Evolutionary conservation across 2,797 vertebrate species (phyloP).

Genomic region (Muscicapa comitata): DNA sequence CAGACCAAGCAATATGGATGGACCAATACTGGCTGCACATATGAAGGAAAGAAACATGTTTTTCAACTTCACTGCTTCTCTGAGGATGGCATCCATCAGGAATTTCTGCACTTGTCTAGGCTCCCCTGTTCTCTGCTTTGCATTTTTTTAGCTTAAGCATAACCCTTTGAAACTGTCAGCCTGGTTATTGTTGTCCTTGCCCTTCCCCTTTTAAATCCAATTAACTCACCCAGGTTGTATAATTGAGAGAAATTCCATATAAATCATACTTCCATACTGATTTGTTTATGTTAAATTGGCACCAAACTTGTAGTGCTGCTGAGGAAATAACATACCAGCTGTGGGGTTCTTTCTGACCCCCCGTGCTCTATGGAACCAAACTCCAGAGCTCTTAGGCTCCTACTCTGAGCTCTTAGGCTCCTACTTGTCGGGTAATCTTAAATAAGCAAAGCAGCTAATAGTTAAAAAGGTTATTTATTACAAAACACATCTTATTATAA

Average conservation of each 20-base stretch:
- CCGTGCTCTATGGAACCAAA: too few species aligned
- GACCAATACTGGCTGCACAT: not conserved
- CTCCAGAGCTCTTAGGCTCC: too few species aligned
- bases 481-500: too few species aligned
- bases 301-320: not conserved
- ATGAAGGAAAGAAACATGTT: not conserved
- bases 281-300: not conserved
- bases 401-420: too few species aligned
- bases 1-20: not conserved
- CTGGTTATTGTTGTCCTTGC: not conserved
- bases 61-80: not conserved
- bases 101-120: not conserved
- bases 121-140: not conserved
- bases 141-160: not conserved
- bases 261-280: not conserved
- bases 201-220: not conserved
- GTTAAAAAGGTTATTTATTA: too few species aligned
- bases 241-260: not conserved
- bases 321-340: not conserved
- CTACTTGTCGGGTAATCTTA: too few species aligned
- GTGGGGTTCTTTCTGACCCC: too few species aligned
- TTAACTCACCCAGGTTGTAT: not conserved
- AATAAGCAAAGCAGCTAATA: too few species aligned
- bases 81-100: not conserved
- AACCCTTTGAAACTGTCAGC: not conserved